phyloP scores from a whole-genome alignment of 2,888 invertebrate genomes.

The Caenorhabditis panamensis region DNA sequence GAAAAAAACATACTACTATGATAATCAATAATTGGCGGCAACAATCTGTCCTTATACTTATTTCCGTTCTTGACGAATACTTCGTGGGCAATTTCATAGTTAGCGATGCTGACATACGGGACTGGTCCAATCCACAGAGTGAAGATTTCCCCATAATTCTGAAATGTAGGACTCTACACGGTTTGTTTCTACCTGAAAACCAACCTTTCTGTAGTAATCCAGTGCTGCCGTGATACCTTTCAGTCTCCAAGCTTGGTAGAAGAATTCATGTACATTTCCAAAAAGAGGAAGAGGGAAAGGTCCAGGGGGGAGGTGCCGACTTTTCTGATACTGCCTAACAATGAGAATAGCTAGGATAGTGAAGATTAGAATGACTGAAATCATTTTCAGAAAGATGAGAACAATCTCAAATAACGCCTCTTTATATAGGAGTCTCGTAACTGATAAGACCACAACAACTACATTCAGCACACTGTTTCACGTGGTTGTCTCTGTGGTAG shows the following conservation, averaged over 20 bases:
- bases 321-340: conserved; percentile 40
- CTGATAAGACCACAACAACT: too few species aligned
- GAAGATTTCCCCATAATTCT: conserved; percentile 52
- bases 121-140: conserved; percentile 54
- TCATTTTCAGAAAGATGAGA: too few species aligned
- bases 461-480: too few species aligned
- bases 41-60: conserved; percentile 34
- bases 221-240: conserved; percentile 49
- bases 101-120: conserved; percentile 39
- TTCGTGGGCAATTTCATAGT: conserved; percentile 40
- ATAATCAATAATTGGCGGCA: conserved; percentile 19
- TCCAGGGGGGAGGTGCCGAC: conserved; percentile 37
- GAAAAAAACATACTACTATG: conserved; percentile 35
- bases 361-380: too few species aligned
- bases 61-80: conserved; percentile 45
- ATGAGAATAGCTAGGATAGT: not conserved
- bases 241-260: conserved; percentile 11
- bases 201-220: conserved; percentile 42
- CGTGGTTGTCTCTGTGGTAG: too few species aligned
- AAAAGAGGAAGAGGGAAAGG: conserved; percentile 61
- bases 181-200: not conserved
- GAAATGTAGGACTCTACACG: not conserved
- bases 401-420: too few species aligned
- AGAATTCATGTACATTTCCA: conserved; percentile 58
- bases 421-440: too few species aligned